Conservation (phyloP, 2,888 invertebrate genomes). For the Polydrusus cervinus region DNA sequence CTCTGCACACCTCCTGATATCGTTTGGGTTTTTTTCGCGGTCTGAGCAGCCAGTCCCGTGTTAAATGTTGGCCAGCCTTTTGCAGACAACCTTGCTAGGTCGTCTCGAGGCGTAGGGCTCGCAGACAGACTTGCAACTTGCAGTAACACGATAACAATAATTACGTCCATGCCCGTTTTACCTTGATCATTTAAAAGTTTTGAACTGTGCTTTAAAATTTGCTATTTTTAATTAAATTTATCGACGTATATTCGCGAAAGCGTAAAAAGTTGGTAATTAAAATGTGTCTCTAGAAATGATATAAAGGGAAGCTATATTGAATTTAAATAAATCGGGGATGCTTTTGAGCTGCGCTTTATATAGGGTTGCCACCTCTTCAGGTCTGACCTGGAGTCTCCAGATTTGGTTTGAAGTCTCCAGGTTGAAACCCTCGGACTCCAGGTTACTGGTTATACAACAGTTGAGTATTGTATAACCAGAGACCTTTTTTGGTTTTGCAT, state of each 20-base stretch:
- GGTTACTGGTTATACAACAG: no score
- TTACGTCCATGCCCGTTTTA: background rate
- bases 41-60: background rate
- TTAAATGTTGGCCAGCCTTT: conserved; percentile 36
- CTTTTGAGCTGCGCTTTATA: no score
- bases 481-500: no score
- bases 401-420: no score
- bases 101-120: conserved; percentile 39
- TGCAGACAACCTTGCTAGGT: conserved; percentile 54
- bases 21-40: conserved; percentile 36
- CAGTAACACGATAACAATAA: conserved; percentile 25
- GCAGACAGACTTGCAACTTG: conserved; percentile 13
- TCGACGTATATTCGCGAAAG: background rate
- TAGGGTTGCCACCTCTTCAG: no score
- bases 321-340: no score
- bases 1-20: conserved; percentile 35
- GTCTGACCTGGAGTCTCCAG: no score
- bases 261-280: background rate
- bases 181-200: conserved; percentile 8
- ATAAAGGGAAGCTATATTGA: background rate
- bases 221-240: conserved; percentile 5
- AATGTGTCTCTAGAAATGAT: background rate
- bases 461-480: no score
- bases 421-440: no score
- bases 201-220: background rate